Evolutionary conservation across 1,140 invertebrate species (phyloP).

Genomic region (Meloidogyne floridensis): DNA sequence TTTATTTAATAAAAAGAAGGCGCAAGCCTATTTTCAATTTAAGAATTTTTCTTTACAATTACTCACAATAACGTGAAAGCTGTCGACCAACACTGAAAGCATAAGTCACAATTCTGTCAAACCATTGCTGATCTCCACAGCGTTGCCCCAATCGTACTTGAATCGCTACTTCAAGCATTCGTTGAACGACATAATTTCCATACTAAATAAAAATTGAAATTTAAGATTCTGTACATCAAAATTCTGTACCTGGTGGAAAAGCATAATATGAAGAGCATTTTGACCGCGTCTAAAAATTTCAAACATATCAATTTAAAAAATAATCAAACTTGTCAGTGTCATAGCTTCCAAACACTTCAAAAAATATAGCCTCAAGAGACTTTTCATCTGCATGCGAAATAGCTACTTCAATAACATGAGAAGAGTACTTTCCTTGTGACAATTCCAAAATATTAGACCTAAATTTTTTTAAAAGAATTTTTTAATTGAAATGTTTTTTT

Average conservation of each 20-base stretch:
- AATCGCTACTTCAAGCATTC: slow-evolving; percentile 4
- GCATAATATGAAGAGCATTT: slow-evolving; percentile 4
- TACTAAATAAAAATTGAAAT: neutral
- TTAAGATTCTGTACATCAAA: neutral
- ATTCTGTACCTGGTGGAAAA: neutral
- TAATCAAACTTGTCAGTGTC: slow-evolving; percentile 25
- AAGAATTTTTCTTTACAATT: neutral
- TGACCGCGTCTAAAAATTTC: neutral
- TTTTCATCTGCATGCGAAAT: slow-evolving; percentile 33
- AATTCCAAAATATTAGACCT: slow-evolving; percentile 51
- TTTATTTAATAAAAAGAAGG: neutral
- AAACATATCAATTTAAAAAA: neutral
- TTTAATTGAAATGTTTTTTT: neutral
- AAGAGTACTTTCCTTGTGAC: slow-evolving; percentile 58
- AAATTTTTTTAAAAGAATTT: slow-evolving; percentile 28
- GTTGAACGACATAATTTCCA: slow-evolving; percentile 5
- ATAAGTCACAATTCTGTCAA: slow-evolving; percentile 2
- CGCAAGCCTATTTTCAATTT: no score
- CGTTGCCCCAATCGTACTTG: neutral
- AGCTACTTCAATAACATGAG: slow-evolving; percentile 59
- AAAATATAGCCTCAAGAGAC: slow-evolving; percentile 41
- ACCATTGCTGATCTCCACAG: neutral
- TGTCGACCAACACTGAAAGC: slow-evolving; percentile 1
- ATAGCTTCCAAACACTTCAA: slow-evolving; percentile 57
- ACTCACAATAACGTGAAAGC: neutral